Evolutionary conservation across 2,113 vertebrate genomes (phyloP), one percentile per base, ranked within the genome.

Genomic region (Phalacrocorax brasilianus): DNA sequence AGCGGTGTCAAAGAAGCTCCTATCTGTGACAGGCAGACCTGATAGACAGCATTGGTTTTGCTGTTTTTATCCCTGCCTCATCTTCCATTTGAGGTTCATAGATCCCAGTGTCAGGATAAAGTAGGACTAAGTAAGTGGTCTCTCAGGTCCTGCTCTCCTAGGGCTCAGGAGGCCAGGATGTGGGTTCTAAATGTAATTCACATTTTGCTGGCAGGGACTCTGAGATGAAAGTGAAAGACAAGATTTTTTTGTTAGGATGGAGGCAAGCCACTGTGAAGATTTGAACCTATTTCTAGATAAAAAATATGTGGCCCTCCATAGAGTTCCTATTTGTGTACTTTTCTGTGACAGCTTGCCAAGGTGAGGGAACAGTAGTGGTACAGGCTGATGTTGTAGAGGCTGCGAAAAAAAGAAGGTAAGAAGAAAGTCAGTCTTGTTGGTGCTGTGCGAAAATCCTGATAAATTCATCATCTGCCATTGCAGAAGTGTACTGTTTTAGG

Each of bases 21-120:
- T 95, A 45, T 95, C 83, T 95, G 50, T 75, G 79, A 88, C 75
- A 78, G 85, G 33, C 90, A 91, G 88, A 88, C 88, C 65, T 70
- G 88, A 84, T 59, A 96, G 75, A 62, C 44, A 49, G 47, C 52
- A 65, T 66, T 91, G 72, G 24, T 88, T 89, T 47, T 90, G 61
- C 45, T 68, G n/a, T 1, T 95, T 95, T 95, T 67, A 88, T 80
- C 94, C 24, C 72, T 91, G 50, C 20, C 20, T 86, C 68, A 24
- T 92, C 83, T 90, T 91, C 68, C 58, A 14, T 84, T 80, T 88
- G 68, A 74, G 0, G 2, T 77, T 88, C 21, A 20, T 66, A 88
- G 75, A 71, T 92, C 35, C 42, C 14, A 56, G 33, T 77, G 59
- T 80, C 65, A 74, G 68, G 50, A 59, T 35, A 80, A n/a, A 45